Percentiles rank a stretch among this genome's conserved stretches.
These are phyloP conservation scores for Argya squamiceps DNA, from an alignment of 2,797 vertebrate genomes.

Conservation along the genomic window DNA sequence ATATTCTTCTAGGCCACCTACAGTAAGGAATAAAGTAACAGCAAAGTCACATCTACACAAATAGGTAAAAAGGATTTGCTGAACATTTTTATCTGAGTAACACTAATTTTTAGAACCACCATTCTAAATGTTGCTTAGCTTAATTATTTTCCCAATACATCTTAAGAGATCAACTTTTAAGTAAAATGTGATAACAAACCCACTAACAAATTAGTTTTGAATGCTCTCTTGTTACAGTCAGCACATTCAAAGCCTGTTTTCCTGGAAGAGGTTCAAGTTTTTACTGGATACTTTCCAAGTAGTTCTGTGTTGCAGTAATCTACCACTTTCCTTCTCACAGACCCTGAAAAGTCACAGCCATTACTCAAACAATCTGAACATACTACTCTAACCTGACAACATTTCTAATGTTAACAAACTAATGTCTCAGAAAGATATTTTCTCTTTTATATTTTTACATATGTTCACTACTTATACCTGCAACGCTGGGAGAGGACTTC, in stretches of 20 bases:
- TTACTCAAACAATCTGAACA: slow-evolving; percentile 24
- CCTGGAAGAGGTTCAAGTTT: slow-evolving; percentile 52
- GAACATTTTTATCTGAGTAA: background rate
- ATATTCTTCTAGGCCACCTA: background rate
- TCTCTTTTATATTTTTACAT: background rate
- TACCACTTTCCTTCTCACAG: background rate
- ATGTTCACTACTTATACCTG: background rate
- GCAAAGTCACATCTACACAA: background rate
- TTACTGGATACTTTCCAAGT: slow-evolving; percentile 43
- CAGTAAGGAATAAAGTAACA: background rate
- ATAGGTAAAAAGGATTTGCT: background rate
- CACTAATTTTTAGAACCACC: background rate
- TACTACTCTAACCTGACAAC: background rate
- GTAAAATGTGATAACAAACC: slow-evolving; percentile 55
- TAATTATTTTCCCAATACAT: slow-evolving; percentile 14
- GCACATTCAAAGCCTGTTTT: slow-evolving; percentile 42
- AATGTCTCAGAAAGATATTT: background rate
- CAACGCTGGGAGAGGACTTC: background rate
- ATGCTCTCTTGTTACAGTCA: slow-evolving; percentile 47
- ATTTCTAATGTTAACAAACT: background rate
- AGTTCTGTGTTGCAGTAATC: slow-evolving; percentile 7
- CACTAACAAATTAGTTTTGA: slow-evolving; percentile 47
- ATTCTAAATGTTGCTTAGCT: slow-evolving; percentile 9
- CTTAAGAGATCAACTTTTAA: slow-evolving; percentile 51
- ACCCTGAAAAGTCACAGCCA: background rate